Percentiles rank a stretch among this genome's conserved stretches.
phyloP scores from a whole-genome alignment of 2,888 invertebrate genomes.

The Pediacus dermestoides region DNA sequence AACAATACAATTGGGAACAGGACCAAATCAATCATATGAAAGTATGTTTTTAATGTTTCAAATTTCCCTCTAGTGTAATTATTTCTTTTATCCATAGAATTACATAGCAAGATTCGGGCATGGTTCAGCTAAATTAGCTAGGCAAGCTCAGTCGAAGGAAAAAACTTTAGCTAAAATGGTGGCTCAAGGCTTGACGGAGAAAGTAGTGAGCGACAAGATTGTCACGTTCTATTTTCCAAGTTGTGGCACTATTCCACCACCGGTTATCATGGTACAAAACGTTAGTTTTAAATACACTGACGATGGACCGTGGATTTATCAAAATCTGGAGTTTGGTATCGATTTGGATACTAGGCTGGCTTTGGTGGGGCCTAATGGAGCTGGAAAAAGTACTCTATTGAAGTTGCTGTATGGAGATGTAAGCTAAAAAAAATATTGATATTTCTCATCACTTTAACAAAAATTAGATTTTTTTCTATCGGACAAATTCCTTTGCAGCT shows the following conservation, averaged over 20 bases:
- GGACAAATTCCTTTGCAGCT: constrained; percentile 61
- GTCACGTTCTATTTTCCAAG: constrained; percentile 94
- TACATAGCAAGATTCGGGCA: constrained; percentile 99
- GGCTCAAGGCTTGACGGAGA: constrained; percentile 94
- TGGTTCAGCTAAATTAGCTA: constrained; percentile 95
- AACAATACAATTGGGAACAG: constrained; percentile 99
- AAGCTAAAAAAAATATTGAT: no score
- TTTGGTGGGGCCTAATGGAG: constrained; percentile 96
- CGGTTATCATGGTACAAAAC: constrained; percentile 99
- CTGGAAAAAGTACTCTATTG: constrained; percentile 95
- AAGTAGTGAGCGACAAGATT: constrained; percentile 85
- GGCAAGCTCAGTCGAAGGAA: constrained; percentile 99
- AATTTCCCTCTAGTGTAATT: neutral
- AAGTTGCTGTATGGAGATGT: constrained; percentile 94
- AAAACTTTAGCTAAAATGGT: constrained; percentile 99
- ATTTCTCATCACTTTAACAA: constrained; percentile 7
- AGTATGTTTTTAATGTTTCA: constrained; percentile 49
- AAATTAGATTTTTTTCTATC: constrained; percentile 1
- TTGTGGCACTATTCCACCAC: constrained; percentile 96
- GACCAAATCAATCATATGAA: constrained; percentile 99
- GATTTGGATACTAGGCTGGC: constrained; percentile 95
- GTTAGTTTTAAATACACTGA: constrained; percentile 94
- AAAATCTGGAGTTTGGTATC: constrained; percentile 96
- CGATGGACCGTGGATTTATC: constrained; percentile 86
- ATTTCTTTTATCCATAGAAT: constrained; percentile 62